Evolutionary conservation across 2,888 invertebrate genomes (phyloP), one percentile per base, ranked within the genome.

Genomic region (Taenaris catops): DNA sequence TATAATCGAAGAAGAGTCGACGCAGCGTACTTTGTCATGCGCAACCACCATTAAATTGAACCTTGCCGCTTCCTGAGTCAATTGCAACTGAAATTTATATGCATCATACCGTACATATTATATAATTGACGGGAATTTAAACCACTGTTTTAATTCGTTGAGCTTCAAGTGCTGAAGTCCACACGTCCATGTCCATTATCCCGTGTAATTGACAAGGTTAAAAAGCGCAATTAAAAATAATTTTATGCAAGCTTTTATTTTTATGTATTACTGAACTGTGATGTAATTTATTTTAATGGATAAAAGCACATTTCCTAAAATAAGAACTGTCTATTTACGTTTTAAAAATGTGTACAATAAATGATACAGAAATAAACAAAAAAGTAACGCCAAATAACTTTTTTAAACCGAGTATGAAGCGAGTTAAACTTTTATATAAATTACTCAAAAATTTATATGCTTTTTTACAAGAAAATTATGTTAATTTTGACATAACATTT

Each of bases 1-100:
- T 44, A 45, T 49, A 44, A 39, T 41, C 27, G 48, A 47, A 45
- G 53, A 51, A 56, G 55, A 57, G 58, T 52, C 63, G 57, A 70
- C 69, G 67, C 68, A 66, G 73, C 79, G 73, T 64, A 31, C 23
- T 31, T 75, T 56, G 51, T 55, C 54, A 54, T 63, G 81, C 63
- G 73, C 80, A 86, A 62, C 79, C 76, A 81, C 81, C 83, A 80
- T 84, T 79, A 86, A 84, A 84, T 84, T 86, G 83, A 70, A 78
- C 74, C 69, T 70, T 73, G 68, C 71, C 69, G 63, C 70, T 68
- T 71, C 69, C 72, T 64, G 66, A 73, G 72, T 76, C 74, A 72
- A 64, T 72, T 71, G 63, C 63, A 67, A 65, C 72, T 66, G 71
- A 72, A 73, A 74, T 73, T 48, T 48, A 45, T 44, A 40, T 25